Evolutionary conservation across 2,113 vertebrate genomes (phyloP), one percentile per base, ranked within the genome.

Genomic region (Tupaia tana): DNA sequence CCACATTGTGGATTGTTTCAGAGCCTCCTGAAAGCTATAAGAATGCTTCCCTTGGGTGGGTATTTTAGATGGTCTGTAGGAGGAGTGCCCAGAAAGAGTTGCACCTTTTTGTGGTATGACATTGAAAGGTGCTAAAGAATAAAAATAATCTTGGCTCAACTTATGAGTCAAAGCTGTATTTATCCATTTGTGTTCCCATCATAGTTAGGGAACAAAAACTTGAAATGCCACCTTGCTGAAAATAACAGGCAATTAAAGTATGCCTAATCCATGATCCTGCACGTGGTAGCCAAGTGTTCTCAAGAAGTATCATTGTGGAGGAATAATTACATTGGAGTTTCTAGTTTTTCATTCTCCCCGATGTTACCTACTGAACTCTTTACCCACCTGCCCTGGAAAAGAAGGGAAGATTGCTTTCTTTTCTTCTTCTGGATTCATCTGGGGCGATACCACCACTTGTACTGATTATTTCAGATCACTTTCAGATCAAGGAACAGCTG

Each of bases 111-210:
- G 6, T 24, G 7, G 15, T 25, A 56, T 92, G 95, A 89, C 61
- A 94, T 54, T 93, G 66, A 81, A 88, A 95, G 61, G 87, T 90
- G 84, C 56, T 52, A 27, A 43, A 80, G 66, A 84, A 66, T 86
- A 85, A 97, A 98, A 97, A 73, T 91, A 95, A 80, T 54, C 70
- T 84, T 92, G 92, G n/a, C 97, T 90, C 95, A 93, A 93, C 75
- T 56, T 81, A 81, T 90, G 94, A 97, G 90, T 96, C 90, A 97
- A 90, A 85, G 75, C 96, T 90, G 93, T 92, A 90, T 97, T 97
- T 97, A 96, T 95, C 89, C 80, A 80, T 91, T 89, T 75, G 43
- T 43, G 43, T 43, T 43, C 43, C 43, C 43, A 43, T 43, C 90
- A 27, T 54, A 81, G 83, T 94, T 75, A 95, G 64, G 87, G 90